Evolutionary conservation across 2,797 vertebrate species (phyloP).

Genomic region (Streptopelia turtur): DNA sequence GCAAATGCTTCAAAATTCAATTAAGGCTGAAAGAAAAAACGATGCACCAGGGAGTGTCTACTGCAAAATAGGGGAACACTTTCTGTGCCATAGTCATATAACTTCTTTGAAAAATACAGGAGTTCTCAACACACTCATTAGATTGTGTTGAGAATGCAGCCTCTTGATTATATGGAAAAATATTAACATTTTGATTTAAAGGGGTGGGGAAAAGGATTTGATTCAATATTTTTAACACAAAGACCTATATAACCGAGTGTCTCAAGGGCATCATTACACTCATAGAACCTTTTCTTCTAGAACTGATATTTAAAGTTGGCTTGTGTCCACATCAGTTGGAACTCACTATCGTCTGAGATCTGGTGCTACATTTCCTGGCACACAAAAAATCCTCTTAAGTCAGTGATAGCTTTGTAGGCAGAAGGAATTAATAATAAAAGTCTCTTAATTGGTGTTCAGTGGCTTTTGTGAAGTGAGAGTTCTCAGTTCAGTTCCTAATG

Average conservation of each 20-base stretch:
- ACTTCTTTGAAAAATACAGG: background rate
- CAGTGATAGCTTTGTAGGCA: background rate
- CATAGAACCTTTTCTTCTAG: background rate
- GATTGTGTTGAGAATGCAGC: background rate
- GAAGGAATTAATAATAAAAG: background rate
- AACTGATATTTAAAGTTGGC: background rate
- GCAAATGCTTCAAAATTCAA: conserved; percentile 17
- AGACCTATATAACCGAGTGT: background rate
- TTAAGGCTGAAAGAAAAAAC: conserved; percentile 15
- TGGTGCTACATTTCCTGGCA: background rate
- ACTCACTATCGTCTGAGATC: background rate
- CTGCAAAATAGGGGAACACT: background rate
- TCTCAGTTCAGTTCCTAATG: background rate
- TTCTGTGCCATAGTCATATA: background rate
- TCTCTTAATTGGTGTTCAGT: background rate
- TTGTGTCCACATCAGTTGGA: background rate
- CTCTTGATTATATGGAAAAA: background rate
- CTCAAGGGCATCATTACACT: background rate
- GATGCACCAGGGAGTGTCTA: background rate
- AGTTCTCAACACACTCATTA: background rate
- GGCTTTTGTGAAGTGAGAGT: background rate
- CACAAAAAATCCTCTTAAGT: background rate
- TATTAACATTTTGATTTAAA: background rate
- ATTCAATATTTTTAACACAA: background rate
- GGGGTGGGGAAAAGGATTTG: background rate